Conservation (phyloP, 2,888 invertebrate genomes). For the Callosobruchus maculatus region DNA sequence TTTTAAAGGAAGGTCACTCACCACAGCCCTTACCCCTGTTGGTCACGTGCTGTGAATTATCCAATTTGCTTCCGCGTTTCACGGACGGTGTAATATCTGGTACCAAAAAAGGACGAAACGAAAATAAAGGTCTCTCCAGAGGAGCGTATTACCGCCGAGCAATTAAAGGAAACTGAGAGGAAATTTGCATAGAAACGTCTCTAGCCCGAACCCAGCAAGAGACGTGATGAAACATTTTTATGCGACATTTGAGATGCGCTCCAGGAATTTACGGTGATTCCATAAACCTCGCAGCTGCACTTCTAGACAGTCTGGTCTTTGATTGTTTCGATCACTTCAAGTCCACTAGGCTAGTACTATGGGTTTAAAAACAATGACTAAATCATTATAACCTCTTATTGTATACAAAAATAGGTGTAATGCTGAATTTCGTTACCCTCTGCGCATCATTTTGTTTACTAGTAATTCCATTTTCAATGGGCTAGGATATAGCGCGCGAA, state of each 20-base stretch:
- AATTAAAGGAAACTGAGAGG: background rate
- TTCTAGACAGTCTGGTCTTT: too few species aligned
- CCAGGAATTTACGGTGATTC: background rate
- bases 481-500: too few species aligned
- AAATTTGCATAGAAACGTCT: slow-evolving; percentile 33
- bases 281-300: background rate
- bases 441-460: too few species aligned
- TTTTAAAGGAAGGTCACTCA: too few species aligned
- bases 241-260: slow-evolving; percentile 32
- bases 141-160: background rate
- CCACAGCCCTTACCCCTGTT: too few species aligned
- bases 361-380: too few species aligned
- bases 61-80: background rate
- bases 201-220: slow-evolving; percentile 22
- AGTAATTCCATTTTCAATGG: too few species aligned
- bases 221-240: slow-evolving; percentile 40
- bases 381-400: too few species aligned
- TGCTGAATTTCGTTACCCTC: too few species aligned
- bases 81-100: background rate
- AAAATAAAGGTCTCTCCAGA: background rate
- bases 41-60: background rate
- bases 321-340: too few species aligned
- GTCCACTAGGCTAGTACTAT: too few species aligned
- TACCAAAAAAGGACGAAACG: background rate
- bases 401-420: too few species aligned